Percentiles rank a stretch among this genome's conserved stretches.
Conservation (phyloP, 2,888 invertebrate genomes). For the Odontocolon sp. region DNA sequence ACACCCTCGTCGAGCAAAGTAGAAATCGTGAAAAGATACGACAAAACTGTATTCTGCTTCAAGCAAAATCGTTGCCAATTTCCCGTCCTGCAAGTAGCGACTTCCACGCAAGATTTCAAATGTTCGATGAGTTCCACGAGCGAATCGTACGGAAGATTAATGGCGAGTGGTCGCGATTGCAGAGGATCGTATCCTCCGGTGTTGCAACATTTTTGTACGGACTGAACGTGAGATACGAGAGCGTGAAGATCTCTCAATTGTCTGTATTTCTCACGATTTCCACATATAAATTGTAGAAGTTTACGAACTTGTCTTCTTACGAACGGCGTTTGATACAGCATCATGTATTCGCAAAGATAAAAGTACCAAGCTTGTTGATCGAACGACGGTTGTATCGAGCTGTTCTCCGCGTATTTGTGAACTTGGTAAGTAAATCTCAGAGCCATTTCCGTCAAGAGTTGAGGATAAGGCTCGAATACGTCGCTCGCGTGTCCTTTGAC, state of each 20-base stretch:
- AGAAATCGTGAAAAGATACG: conserved; percentile 92
- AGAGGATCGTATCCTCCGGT: conserved; percentile 83
- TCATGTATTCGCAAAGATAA: conserved; percentile 96
- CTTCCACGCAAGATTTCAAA: conserved; percentile 95
- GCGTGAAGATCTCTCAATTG: conserved; percentile 96
- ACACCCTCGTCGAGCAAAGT: conserved; percentile 93
- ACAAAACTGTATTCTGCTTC: conserved; percentile 88
- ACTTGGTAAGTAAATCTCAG: conserved; percentile 97
- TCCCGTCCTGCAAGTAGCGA: conserved; percentile 93
- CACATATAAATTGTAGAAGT: conserved; percentile 94
- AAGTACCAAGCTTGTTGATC: conserved; percentile 87
- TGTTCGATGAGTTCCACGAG: conserved; percentile 97
- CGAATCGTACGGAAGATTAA: conserved; percentile 91
- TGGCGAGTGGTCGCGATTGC: conserved; percentile 80
- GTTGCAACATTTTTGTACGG: conserved; percentile 82
- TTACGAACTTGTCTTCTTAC: conserved; percentile 96
- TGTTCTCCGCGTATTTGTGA: conserved; percentile 85
- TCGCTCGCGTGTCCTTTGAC: conserved; percentile 95
- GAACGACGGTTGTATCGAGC: conserved; percentile 74
- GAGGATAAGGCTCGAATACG: conserved; percentile 96
- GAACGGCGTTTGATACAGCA: conserved; percentile 95
- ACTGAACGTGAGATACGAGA: conserved; percentile 92
- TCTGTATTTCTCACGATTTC: conserved; percentile 97
- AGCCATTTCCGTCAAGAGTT: conserved; percentile 97
- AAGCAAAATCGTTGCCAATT: conserved; percentile 97